A percentile compares a stretch with the other conserved stretches of the same genome.
Conservation (phyloP, 2,797 vertebrate genomes). For the Arctocebus calabarensis region DNA sequence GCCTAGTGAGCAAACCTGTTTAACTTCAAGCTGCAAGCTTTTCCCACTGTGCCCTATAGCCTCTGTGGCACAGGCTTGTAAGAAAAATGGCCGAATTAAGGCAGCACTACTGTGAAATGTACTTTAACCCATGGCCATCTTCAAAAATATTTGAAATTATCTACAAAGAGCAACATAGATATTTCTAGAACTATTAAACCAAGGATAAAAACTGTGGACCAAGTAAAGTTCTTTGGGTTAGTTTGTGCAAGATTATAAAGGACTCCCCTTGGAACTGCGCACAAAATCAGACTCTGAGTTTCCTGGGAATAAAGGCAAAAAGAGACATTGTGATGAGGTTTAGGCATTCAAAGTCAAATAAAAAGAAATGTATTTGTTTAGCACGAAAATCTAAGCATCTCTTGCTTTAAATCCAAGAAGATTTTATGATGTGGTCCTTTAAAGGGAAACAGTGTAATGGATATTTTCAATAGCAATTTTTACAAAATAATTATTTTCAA, state of each 20-base stretch:
- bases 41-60: neutral
- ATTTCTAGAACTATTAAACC: neutral
- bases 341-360: neutral
- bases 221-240: neutral
- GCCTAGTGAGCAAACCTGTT: too few relatives aligned
- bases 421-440: neutral
- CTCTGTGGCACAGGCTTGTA: neutral
- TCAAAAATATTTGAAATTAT: neutral
- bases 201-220: neutral
- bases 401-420: neutral
- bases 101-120: neutral
- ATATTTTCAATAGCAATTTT: neutral
- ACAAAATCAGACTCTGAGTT: constrained; percentile 7
- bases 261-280: neutral
- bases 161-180: neutral
- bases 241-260: neutral
- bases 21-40: neutral
- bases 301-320: neutral
- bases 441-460: neutral
- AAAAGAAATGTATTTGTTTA: neutral
- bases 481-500: neutral
- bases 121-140: neutral
- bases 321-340: neutral
- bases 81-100: neutral
- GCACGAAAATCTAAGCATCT: neutral